Evolutionary conservation across 2,797 vertebrate genomes (phyloP).

Genomic region (Dendrocincla tyrannina): DNA sequence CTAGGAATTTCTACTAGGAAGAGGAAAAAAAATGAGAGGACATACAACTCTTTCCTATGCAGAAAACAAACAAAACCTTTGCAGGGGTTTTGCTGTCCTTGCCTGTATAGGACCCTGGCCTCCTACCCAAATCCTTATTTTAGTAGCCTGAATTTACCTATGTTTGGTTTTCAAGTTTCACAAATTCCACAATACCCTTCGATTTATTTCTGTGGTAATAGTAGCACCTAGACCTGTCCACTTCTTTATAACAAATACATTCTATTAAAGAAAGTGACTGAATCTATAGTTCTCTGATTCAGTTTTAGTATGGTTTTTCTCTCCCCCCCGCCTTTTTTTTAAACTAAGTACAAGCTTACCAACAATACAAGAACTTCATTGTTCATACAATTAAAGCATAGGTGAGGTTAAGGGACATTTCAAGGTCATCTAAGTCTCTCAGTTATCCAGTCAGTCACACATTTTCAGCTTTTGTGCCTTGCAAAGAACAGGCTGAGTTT

Average conservation of each 20-base stretch:
- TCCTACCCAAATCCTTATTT: background rate
- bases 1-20: slow-evolving; percentile 64
- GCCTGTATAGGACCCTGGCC: background rate
- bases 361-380: background rate
- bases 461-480: background rate
- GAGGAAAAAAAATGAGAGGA: background rate
- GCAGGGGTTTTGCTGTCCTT: background rate
- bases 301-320: background rate
- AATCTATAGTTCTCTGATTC: background rate
- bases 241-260: background rate
- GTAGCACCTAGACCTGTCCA: background rate
- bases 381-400: background rate
- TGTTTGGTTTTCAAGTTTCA: background rate
- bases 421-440: background rate
- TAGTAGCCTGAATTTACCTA: background rate
- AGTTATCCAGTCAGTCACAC: background rate
- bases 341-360: background rate
- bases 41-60: background rate
- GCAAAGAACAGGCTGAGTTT: background rate
- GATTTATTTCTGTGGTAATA: background rate
- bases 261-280: background rate
- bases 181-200: background rate
- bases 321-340: background rate
- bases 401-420: background rate
- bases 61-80: background rate